Conservation (phyloP, 2,888 invertebrate species). For the Pseudococcus jackbeardsleyi region DNA sequence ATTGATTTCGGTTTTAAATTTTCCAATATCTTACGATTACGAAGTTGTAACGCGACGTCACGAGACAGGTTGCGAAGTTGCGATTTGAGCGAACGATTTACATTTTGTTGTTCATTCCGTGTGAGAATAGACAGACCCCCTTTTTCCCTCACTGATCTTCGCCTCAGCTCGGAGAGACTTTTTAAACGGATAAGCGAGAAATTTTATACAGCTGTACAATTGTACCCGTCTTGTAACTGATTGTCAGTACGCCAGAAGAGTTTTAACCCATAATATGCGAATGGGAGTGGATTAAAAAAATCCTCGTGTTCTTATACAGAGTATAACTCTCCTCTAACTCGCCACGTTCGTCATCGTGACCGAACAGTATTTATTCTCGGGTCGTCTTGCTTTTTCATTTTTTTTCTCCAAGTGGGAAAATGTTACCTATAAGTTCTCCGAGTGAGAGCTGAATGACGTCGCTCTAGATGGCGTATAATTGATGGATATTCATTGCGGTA, state of each 20-base stretch:
- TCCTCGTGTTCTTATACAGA: not conserved
- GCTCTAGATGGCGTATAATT: not conserved
- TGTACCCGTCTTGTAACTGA: not conserved
- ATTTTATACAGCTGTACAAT: slow-evolving; percentile 24
- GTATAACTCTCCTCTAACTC: too few relatives aligned
- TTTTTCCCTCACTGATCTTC: not conserved
- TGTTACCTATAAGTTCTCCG: not conserved
- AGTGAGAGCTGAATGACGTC: not conserved
- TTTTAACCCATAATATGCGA: not conserved
- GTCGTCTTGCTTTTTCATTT: not conserved
- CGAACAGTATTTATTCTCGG: not conserved
- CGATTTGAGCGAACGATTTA: too few relatives aligned
- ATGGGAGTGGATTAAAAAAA: not conserved
- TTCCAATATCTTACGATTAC: too few relatives aligned
- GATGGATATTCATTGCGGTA: slow-evolving; percentile 38
- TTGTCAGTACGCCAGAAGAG: slow-evolving; percentile 35
- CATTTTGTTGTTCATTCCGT: too few relatives aligned
- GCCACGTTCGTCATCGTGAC: slow-evolving; percentile 29
- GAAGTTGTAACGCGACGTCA: too few relatives aligned
- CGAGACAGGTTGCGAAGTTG: too few relatives aligned
- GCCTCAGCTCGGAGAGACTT: not conserved
- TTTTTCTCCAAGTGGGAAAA: slow-evolving; percentile 10
- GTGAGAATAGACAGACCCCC: too few relatives aligned
- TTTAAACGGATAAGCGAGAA: slow-evolving; percentile 5
- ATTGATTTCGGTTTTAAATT: too few relatives aligned